Evolutionary conservation across 2,797 vertebrate species (phyloP).

Genomic region (Gastrophryne carolinensis): DNA sequence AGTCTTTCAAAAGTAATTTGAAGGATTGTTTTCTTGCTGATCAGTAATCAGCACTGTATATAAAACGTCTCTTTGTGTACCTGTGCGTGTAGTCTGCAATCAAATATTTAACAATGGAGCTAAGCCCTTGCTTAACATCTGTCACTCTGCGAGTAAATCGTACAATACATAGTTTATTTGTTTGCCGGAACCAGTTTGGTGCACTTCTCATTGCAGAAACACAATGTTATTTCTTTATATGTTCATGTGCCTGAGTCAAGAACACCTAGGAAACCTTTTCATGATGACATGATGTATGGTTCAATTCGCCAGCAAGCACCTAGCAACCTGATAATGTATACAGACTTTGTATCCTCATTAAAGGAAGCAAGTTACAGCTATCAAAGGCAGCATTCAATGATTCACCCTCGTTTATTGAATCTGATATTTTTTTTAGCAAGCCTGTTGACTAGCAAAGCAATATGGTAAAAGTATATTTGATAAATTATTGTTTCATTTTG

Average conservation of each 20-base stretch:
- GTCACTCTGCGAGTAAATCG: slow-evolving; percentile 11
- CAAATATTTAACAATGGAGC: slow-evolving; percentile 31
- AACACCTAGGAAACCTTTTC: slow-evolving; percentile 24
- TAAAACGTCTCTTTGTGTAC: slow-evolving; percentile 20
- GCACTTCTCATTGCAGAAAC: slow-evolving; percentile 11
- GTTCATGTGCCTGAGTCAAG: slow-evolving; percentile 32
- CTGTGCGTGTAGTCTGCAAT: slow-evolving; percentile 7
- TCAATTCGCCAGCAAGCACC: not conserved
- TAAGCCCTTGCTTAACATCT: slow-evolving; percentile 34
- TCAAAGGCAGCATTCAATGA: no score
- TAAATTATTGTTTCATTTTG: no score
- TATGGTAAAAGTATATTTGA: no score
- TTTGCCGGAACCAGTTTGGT: slow-evolving; percentile 14
- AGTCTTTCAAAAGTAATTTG: slow-evolving; percentile 21
- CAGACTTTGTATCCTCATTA: not conserved
- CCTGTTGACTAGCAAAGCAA: no score
- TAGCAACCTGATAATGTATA: not conserved
- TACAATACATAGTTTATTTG: slow-evolving; percentile 28
- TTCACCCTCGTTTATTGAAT: no score
- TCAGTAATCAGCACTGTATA: slow-evolving; percentile 31
- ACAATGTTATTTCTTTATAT: slow-evolving; percentile 41
- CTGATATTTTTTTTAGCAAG: no score
- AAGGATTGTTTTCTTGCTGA: slow-evolving; percentile 20
- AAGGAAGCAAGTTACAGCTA: no score
- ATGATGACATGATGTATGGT: slow-evolving; percentile 31